Conservation (phyloP, 2,113 vertebrate species). For the Procavia capensis region DNA sequence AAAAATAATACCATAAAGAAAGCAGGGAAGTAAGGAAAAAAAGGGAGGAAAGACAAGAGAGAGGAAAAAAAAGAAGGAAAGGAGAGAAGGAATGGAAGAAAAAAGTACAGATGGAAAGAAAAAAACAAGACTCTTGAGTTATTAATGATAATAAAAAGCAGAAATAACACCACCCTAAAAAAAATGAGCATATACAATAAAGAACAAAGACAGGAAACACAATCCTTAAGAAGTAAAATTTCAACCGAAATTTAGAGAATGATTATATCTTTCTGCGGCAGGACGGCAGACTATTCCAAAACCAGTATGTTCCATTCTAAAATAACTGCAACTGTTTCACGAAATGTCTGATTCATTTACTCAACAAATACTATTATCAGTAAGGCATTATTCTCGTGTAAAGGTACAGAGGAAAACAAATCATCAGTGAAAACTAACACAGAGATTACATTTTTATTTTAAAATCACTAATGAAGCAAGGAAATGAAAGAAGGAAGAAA, state of each 20-base stretch:
- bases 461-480: neutral
- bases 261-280: neutral
- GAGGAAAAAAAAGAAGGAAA: neutral
- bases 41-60: neutral
- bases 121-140: neutral
- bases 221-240: slow-evolving; percentile 43
- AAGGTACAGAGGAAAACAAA: neutral
- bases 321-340: neutral
- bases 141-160: neutral
- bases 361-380: neutral
- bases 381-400: neutral
- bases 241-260: neutral
- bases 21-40: neutral
- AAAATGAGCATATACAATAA: neutral
- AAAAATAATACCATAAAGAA: neutral
- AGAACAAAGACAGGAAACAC: neutral
- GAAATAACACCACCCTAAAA: neutral
- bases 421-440: neutral
- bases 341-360: neutral
- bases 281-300: neutral
- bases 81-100: neutral
- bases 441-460: slow-evolving; percentile 28
- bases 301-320: neutral
- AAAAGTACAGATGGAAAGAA: neutral
- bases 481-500: neutral